Percentiles rank a stretch among this genome's conserved stretches.
phyloP scores from a whole-genome alignment of 2,888 invertebrate genomes.

The Drosophila dives region DNA sequence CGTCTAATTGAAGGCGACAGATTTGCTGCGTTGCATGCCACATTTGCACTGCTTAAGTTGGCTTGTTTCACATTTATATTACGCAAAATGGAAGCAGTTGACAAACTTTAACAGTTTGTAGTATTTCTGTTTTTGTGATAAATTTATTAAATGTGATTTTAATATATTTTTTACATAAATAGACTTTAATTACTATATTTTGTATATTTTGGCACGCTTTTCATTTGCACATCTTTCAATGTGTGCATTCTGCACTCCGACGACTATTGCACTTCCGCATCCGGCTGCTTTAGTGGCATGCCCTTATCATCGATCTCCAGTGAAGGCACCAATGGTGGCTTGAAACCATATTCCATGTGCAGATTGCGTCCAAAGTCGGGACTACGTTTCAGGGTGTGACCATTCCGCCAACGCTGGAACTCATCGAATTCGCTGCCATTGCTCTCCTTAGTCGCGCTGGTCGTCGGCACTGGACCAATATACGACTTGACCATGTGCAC shows the following conservation, averaged over 20 bases:
- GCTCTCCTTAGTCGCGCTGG: conserved; percentile 26
- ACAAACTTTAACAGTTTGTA: neutral
- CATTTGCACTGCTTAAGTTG: conserved; percentile 11
- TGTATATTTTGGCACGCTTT: conserved; percentile 74
- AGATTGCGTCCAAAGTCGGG: conserved; percentile 87
- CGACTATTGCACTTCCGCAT: conserved; percentile 42
- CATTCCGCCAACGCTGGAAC: conserved; percentile 84
- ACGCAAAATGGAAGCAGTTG: neutral
- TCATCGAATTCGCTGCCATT: conserved; percentile 71
- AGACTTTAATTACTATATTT: conserved; percentile 58
- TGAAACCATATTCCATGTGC: conserved; percentile 92
- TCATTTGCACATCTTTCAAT: conserved; percentile 11
- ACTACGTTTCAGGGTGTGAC: conserved; percentile 85
- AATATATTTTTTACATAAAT: conserved; percentile 65
- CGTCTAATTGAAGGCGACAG: conserved; percentile 31
- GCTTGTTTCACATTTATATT: neutral
- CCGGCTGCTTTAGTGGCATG: conserved; percentile 85
- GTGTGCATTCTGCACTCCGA: neutral
- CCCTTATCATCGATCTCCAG: conserved; percentile 91
- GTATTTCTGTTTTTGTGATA: conserved; percentile 5
- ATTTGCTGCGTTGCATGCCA: conserved; percentile 14
- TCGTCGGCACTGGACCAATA: conserved; percentile 68
- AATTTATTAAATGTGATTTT: conserved; percentile 62
- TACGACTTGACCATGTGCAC: conserved; percentile 86
- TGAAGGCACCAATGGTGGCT: conserved; percentile 92